Evolutionary conservation across 2,797 vertebrate genomes (phyloP).

Genomic region (Neosilurus mollespiculum): DNA sequence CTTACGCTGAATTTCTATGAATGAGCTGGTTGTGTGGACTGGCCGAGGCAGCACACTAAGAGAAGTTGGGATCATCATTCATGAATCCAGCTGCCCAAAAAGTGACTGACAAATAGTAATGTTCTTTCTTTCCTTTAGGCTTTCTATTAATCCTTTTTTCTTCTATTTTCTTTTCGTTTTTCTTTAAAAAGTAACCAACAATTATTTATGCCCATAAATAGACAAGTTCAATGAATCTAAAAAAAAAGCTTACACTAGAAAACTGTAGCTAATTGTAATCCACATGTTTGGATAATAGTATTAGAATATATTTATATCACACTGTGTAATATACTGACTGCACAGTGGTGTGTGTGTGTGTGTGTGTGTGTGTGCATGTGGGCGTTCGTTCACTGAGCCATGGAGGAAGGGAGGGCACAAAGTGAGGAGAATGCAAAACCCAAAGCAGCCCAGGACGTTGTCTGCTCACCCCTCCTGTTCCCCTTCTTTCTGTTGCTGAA

Average conservation of each 20-base stretch:
- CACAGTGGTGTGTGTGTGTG: conserved; percentile 41
- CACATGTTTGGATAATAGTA: conserved; percentile 26
- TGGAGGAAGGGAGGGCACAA: conserved; percentile 24
- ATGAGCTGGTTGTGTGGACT: conserved; percentile 79
- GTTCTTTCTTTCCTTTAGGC: neutral
- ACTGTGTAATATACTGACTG: conserved; percentile 38
- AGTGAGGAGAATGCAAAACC: conserved; percentile 38
- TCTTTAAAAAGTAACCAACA: neutral
- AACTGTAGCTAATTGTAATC: conserved; percentile 25
- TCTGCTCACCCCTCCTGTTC: conserved; percentile 45
- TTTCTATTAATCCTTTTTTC: neutral
- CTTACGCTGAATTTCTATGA: conserved; percentile 75
- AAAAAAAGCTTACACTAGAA: neutral
- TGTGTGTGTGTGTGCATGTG: conserved; percentile 36
- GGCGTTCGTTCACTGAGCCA: conserved; percentile 34
- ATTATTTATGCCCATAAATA: neutral
- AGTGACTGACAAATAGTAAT: conserved; percentile 5
- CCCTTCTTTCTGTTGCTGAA: conserved; percentile 39
- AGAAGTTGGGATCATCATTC: conserved; percentile 72
- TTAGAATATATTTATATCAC: too few relatives aligned
- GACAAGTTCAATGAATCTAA: neutral
- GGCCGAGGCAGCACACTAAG: conserved; percentile 76
- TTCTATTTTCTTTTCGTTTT: neutral
- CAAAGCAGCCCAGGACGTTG: conserved; percentile 55
- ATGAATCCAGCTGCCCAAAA: conserved; percentile 56